These are phyloP conservation scores for Rousettus madagascariensis DNA, from an alignment of 2,797 vertebrate genomes.

Conservation along the genomic window DNA sequence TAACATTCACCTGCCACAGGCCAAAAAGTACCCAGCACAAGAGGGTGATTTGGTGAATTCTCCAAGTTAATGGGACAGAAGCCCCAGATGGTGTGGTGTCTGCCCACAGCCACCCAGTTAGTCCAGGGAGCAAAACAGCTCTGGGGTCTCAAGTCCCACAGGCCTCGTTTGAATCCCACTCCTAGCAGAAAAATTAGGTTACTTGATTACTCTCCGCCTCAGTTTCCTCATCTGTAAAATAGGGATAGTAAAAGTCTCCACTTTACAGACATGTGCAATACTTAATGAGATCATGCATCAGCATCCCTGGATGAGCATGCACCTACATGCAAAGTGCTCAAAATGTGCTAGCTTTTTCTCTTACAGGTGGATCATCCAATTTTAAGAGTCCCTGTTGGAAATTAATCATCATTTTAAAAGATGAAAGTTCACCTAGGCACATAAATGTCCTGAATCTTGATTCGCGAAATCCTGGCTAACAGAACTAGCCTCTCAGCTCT, in stretches of 20 bases:
- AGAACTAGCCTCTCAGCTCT: background rate
- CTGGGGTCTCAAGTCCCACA: background rate
- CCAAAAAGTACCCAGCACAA: background rate
- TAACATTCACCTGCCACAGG: constrained; percentile 30
- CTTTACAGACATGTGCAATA: background rate
- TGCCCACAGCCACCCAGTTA: background rate
- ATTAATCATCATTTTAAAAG: background rate
- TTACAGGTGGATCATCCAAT: background rate
- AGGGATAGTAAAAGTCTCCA: background rate
- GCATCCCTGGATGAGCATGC: background rate
- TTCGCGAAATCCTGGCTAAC: background rate
- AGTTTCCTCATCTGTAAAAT: constrained; percentile 15
- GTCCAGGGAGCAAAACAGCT: background rate
- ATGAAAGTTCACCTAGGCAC: background rate
- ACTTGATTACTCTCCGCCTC: background rate
- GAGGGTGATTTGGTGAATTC: background rate
- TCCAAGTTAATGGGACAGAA: background rate
- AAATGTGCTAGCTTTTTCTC: background rate
- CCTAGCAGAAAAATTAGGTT: background rate
- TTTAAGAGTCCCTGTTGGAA: background rate
- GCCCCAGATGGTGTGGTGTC: background rate
- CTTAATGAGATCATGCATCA: background rate
- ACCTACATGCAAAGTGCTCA: background rate
- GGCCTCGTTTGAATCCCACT: background rate
- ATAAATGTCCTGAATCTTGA: background rate